A percentile compares a stretch with the other conserved stretches of the same genome.
phyloP scores from a whole-genome alignment of 1,140 invertebrate genomes.

The Drosophila pruinosa region DNA sequence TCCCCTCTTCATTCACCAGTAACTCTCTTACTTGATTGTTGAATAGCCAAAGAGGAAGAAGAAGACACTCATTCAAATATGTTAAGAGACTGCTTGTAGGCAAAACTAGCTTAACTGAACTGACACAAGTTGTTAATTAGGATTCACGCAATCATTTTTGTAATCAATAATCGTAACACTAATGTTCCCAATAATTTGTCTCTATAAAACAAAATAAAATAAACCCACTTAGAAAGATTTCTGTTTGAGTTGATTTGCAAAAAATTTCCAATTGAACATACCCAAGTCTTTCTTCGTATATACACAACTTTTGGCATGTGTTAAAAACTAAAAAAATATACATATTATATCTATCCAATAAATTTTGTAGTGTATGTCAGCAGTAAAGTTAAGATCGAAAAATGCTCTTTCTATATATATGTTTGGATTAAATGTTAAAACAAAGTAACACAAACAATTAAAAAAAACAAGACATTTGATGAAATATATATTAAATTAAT shows the following conservation, averaged over 20 bases:
- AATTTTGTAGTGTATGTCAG: constrained; percentile 41
- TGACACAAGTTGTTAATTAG: constrained; percentile 17
- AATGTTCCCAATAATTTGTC: neutral
- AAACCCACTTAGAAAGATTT: neutral
- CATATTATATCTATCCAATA: constrained; percentile 25
- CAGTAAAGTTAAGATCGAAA: constrained; percentile 22
- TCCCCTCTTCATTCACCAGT: constrained; percentile 19
- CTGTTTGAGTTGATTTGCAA: neutral
- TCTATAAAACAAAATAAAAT: neutral
- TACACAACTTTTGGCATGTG: constrained; percentile 10
- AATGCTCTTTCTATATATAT: constrained; percentile 68
- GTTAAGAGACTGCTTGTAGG: constrained; percentile 38
- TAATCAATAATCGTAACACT: neutral
- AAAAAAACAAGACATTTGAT: constrained; percentile 9
- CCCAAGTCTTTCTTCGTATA: neutral
- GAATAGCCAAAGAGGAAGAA: constrained; percentile 17
- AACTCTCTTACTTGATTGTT: constrained; percentile 35
- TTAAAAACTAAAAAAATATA: constrained; percentile 2
- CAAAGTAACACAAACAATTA: constrained; percentile 20
- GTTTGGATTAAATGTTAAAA: constrained; percentile 66
- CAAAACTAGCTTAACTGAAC: constrained; percentile 26
- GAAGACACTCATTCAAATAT: constrained; percentile 4
- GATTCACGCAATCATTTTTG: neutral
- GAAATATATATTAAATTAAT: constrained; percentile 59
- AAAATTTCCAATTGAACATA: neutral